phyloP scores from a whole-genome alignment of 2,113 vertebrate species.

The Girardinichthys multiradiatus region DNA sequence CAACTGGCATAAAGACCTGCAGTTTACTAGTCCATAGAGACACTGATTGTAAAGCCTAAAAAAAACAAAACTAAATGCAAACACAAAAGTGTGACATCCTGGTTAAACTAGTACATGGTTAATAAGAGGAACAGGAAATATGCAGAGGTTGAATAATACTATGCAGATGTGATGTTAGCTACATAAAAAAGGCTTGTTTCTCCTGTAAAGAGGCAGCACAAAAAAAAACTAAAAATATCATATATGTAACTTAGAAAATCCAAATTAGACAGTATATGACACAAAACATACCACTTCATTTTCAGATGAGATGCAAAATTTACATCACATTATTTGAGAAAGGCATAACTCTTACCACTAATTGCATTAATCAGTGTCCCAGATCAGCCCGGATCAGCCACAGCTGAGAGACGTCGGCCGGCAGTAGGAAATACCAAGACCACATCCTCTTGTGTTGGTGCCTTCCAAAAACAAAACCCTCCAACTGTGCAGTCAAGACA shows the following conservation, averaged over 20 bases:
- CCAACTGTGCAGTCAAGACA: constrained; percentile 8
- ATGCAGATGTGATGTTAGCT: constrained; percentile 15
- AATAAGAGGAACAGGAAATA: constrained; percentile 62
- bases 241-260: neutral
- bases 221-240: neutral
- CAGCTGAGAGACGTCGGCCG: constrained; percentile 2
- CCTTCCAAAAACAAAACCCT: constrained; percentile 42
- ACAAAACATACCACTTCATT: neutral
- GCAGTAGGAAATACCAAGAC: constrained; percentile 26
- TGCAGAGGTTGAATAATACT: constrained; percentile 24
- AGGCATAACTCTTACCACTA: constrained; percentile 31
- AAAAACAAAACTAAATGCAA: neutral
- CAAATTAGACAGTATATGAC: neutral
- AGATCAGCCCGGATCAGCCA: constrained; percentile 15
- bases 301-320: too few species aligned
- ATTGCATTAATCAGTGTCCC: constrained; percentile 24
- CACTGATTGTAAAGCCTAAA: neutral
- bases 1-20: too few species aligned
- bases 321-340: neutral
- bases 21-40: neutral
- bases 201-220: neutral
- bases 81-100: neutral
- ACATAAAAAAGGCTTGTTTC: neutral
- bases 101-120: neutral
- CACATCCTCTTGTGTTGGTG: constrained; percentile 57